Base-by-base conservation (phyloP, 2,113 vertebrate genomes). In the Myotis lucifugus region DNA sequence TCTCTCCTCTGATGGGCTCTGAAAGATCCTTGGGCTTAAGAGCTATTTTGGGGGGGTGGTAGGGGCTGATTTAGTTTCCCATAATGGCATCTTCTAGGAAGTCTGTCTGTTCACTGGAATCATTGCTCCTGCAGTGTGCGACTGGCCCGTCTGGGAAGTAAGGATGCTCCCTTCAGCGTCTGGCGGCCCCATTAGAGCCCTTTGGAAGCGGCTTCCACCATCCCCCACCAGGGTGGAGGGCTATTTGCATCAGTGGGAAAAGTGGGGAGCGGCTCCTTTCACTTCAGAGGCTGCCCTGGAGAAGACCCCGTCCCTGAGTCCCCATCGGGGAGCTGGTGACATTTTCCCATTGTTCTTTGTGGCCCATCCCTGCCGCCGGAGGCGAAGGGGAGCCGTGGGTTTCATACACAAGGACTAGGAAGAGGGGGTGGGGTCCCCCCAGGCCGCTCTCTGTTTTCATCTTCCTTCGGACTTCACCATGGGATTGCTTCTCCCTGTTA, bases 81-180 rank as follows among this genome's bases (percentile, higher is more conserved):
- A 13, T 95, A 92, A 93, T 56, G 64, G 95, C 37, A 67, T 93
- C n/a, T 1, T 88, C 66, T 66, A 69, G 90, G 90, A 97, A 90
- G 66, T 61, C 77, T 66, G 42, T 83, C 90, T 94, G 7, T 93
- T 92, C 73, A 40, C 46, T 9, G 52, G 56, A 64, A 85, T 48
- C 18, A 59, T 82, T 54, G 54, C 85, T 93, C 73, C 72, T 61
- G 56, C 50, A 19, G 14, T 14, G 92, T 90, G 69, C 76, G 90
- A 83, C 2, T 21, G 37, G 70, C 21, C 81, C 52, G 5, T 69
- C 56, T 61, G 85, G 93, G 61, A 69, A 88, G 42, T 70, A 74
- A 92, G 1, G 66, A 64, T 32, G 85, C 37, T 84, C 70, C 72
- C 88, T 74, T 92, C n/a, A 83, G 96, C 3, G 40, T 34, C 85